These are phyloP conservation scores for Bembecia ichneumoniformis DNA, from an alignment of 2,888 invertebrate species.

Conservation along the genomic window DNA sequence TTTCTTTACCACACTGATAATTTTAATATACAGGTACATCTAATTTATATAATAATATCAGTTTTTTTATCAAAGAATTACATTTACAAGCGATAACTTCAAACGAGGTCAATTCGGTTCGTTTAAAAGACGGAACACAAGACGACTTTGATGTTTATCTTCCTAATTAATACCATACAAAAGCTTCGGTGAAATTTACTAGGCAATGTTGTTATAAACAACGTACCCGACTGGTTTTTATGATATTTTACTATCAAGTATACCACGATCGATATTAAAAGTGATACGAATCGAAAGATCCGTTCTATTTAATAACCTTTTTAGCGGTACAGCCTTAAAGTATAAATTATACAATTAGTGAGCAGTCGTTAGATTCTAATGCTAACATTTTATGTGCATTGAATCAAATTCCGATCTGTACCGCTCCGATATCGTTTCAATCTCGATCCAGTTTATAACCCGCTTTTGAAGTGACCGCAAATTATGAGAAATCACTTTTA, in stretches of 20 bases:
- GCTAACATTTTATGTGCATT: conserved; percentile 9
- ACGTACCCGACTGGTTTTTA: background rate
- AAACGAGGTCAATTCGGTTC: background rate
- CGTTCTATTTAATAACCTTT: conserved; percentile 14
- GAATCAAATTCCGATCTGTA: conserved; percentile 4
- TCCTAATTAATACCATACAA: background rate
- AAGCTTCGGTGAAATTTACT: background rate
- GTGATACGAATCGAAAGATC: conserved; percentile 10
- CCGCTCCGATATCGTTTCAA: conserved; percentile 2
- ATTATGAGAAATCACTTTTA: background rate
- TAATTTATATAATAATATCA: no score
- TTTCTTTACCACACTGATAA: no score
- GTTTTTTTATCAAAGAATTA: no score
- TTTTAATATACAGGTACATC: no score
- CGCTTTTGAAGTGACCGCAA: conserved; percentile 32
- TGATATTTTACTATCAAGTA: background rate
- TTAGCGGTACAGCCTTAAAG: conserved; percentile 10
- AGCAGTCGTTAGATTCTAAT: conserved; percentile 17
- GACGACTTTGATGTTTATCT: background rate
- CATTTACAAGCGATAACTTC: background rate
- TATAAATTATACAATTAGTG: conserved; percentile 28
- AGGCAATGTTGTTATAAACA: background rate
- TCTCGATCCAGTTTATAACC: conserved; percentile 4
- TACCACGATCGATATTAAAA: conserved; percentile 12
- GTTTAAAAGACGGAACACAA: background rate